phyloP scores from a whole-genome alignment of 2,888 invertebrate genomes.

The Quadriops clusia region DNA sequence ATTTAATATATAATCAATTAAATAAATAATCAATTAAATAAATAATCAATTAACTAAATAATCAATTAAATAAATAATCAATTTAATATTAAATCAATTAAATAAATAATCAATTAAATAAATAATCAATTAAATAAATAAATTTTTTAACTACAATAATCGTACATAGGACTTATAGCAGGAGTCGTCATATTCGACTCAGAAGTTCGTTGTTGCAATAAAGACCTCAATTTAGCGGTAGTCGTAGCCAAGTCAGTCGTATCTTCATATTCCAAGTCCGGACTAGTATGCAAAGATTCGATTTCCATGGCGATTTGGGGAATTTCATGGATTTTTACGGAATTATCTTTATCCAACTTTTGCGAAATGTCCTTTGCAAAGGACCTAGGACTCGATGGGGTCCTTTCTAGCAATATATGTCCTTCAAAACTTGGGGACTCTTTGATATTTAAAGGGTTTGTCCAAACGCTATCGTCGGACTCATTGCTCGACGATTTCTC shows the following conservation, averaged over 20 bases:
- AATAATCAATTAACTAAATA: no score
- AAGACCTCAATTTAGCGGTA: slow-evolving; percentile 54
- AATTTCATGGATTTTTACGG: slow-evolving; percentile 11
- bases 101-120: no score
- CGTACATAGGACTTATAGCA: slow-evolving; percentile 34
- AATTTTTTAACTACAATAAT: slow-evolving; percentile 1
- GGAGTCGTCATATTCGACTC: slow-evolving; percentile 31
- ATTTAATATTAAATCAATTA: no score
- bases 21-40: no score
- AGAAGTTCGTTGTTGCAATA: slow-evolving; percentile 47
- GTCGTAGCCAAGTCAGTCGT: slow-evolving; percentile 59
- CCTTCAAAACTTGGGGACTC: slow-evolving; percentile 28
- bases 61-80: no score
- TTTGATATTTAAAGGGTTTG: slow-evolving; percentile 29
- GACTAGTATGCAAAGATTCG: slow-evolving; percentile 25
- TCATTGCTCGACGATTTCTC: slow-evolving; percentile 14
- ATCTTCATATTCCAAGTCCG: slow-evolving; percentile 58
- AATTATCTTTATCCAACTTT: slow-evolving; percentile 4
- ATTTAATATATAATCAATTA: no score
- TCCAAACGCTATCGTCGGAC: slow-evolving; percentile 28
- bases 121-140: no score
- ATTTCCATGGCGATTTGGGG: slow-evolving; percentile 18
- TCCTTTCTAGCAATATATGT: slow-evolving; percentile 24
- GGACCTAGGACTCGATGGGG: neutral
- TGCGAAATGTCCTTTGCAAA: no score